phyloP scores from a whole-genome alignment of 2,888 invertebrate species.

The Parascotia fuliginaria region DNA sequence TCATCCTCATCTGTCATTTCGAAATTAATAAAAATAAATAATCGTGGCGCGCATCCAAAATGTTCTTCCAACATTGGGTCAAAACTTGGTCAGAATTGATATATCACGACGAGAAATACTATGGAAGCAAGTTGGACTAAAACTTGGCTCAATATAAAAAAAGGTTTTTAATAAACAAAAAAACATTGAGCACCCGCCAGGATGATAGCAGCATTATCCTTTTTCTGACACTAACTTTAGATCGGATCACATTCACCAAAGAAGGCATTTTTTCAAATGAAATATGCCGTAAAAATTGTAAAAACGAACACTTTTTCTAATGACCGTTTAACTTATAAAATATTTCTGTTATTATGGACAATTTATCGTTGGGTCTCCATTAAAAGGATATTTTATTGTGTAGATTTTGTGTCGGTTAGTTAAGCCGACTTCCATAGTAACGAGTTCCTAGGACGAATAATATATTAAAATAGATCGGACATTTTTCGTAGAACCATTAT shows the following conservation, averaged over 20 bases:
- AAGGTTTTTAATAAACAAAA: conserved; percentile 44
- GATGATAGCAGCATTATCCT: conserved; percentile 74
- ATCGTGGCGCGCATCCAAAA: conserved; percentile 40
- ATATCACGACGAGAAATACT: background rate
- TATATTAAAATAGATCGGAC: conserved; percentile 53
- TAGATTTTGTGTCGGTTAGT: conserved; percentile 68
- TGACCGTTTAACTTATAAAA: conserved; percentile 69
- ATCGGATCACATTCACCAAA: conserved; percentile 77
- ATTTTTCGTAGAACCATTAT: conserved; percentile 40
- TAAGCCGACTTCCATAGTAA: conserved; percentile 58
- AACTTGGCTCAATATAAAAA: conserved; percentile 12
- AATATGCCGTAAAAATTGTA: conserved; percentile 76
- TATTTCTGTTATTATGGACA: conserved; percentile 80
- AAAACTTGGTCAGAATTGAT: conserved; percentile 7
- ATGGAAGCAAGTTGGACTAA: conserved; percentile 18
- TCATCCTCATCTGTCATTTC: conserved; percentile 81
- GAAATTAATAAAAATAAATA: conserved; percentile 71
- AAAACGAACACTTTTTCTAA: conserved; percentile 75
- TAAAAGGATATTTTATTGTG: conserved; percentile 79
- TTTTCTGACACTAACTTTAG: conserved; percentile 79
- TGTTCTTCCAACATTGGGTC: conserved; percentile 9
- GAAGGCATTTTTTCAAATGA: conserved; percentile 65
- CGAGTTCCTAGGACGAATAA: conserved; percentile 58
- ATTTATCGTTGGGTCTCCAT: conserved; percentile 76
- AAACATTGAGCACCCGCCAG: conserved; percentile 73